Evolutionary conservation across 2,888 invertebrate genomes (phyloP), one percentile per base, ranked within the genome.

Genomic region (Spilarctia lutea): DNA sequence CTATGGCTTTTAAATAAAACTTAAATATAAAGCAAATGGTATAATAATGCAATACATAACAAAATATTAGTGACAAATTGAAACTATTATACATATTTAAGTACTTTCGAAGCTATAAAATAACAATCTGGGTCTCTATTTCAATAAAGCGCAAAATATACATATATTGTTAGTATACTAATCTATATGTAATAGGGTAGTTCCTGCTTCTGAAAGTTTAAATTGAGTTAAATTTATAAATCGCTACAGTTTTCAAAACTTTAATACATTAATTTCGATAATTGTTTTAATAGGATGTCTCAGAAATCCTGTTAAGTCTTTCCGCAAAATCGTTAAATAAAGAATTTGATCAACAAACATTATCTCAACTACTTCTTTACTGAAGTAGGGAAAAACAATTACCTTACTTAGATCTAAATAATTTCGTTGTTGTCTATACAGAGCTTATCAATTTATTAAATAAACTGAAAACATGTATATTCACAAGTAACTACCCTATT

Each of bases 1-100:
- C 27, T 30, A 48, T 48, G 65, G 75, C 77, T 11, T 68, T 78
- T 33, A 86, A 90, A 90, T 90, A 76, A 92, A 91, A 91, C 89
- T 81, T 88, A 85, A 75, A 81, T 30, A 67, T 83, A 74, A 89
- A 90, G 89, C 89, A 81, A 72, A 39, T 75, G 76, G 71, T 85
- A 84, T 85, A 84, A 77, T 85, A 70, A 84, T 78, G 79, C 82
- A 75, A 79, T 87, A 39, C 7, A 90, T 88, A 90, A 89, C 90
- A 86, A 82, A 87, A 79, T 82, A 88, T 91, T 91, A 91, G 87
- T 88, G 80, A 91, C 88, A 89, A 86, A 80, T 83, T 83, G 79
- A 81, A 74, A 79, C 27, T 77, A 65, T 33, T 78, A 18, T 30
- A 70, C 60, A 60, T 35, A 71, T 77, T 81, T 88, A 88, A 87